Percentiles rank a stretch among this genome's conserved stretches.
Conservation (phyloP, 2,797 vertebrate genomes). For the Enteromius mattozi region DNA sequence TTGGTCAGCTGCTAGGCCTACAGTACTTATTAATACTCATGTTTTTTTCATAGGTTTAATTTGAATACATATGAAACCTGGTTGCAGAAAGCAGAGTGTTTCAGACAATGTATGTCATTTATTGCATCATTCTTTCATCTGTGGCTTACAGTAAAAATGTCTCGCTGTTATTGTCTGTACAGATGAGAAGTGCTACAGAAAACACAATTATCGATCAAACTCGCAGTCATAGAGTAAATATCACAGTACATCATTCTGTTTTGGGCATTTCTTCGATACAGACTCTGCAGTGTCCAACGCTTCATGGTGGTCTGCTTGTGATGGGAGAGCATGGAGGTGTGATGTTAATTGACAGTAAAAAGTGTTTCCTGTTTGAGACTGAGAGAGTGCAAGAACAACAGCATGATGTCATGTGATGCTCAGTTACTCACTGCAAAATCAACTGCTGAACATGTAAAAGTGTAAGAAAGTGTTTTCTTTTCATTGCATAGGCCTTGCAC, state of each 20-base stretch:
- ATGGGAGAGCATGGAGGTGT: background rate
- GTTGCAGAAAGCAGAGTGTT: background rate
- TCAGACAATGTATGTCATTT: conserved; percentile 21
- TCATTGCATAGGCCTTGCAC: background rate
- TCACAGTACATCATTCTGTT: conserved; percentile 23
- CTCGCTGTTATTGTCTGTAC: conserved; percentile 23
- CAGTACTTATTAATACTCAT: background rate
- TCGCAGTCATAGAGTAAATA: conserved; percentile 7
- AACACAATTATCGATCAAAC: conserved; percentile 42
- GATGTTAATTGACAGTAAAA: conserved; percentile 47
- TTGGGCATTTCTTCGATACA: conserved; percentile 6
- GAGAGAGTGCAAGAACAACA: conserved; percentile 32
- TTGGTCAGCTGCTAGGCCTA: background rate
- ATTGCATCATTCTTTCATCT: conserved; percentile 23
- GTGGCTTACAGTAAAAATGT: background rate
- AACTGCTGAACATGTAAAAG: background rate
- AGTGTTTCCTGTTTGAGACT: conserved; percentile 26
- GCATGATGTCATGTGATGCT: conserved; percentile 12
- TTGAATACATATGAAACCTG: background rate
- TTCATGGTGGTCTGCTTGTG: conserved; percentile 11
- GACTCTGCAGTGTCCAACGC: background rate
- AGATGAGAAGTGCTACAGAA: conserved; percentile 35
- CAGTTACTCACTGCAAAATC: background rate
- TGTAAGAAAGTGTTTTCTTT: background rate
- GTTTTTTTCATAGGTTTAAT: background rate